Percentiles rank a stretch among this genome's conserved stretches.
Evolutionary conservation across 2,113 vertebrate genomes (phyloP).

Genomic region (Argyrosomus japonicus): DNA sequence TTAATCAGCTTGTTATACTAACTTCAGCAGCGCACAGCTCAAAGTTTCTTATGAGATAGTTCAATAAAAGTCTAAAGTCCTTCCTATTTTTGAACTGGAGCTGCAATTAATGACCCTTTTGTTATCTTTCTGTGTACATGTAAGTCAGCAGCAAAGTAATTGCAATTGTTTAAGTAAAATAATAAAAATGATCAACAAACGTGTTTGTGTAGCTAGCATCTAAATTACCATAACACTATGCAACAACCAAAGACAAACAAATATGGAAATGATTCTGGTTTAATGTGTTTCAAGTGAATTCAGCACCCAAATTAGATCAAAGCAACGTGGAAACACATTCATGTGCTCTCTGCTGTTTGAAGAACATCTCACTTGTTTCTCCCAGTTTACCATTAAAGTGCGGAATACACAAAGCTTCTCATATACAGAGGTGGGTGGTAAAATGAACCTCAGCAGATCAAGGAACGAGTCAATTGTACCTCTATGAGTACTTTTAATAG

Average conservation of each 20-base stretch:
- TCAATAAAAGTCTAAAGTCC: no score
- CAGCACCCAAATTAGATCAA: slow-evolving; percentile 1
- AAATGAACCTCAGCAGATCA: no score
- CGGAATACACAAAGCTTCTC: no score
- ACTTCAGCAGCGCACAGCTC: no score
- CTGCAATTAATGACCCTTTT: background rate
- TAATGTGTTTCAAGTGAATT: background rate
- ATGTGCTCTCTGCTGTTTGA: background rate
- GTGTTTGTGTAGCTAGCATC: background rate
- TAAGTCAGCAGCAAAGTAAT: background rate
- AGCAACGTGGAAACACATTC: background rate
- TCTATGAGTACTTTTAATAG: no score
- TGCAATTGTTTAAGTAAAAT: background rate
- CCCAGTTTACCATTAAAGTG: background rate
- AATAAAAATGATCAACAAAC: background rate
- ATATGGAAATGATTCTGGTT: slow-evolving; percentile 1
- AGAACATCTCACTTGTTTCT: background rate
- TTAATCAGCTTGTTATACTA: no score
- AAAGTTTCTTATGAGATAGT: no score
- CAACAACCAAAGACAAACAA: slow-evolving; percentile 1
- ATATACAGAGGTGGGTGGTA: no score
- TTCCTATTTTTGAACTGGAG: no score
- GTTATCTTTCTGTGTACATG: background rate
- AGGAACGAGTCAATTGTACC: no score
- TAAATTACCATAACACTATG: slow-evolving; percentile 2